Base-by-base conservation (phyloP, 2,797 vertebrate genomes). In the Rhincodon typus region DNA sequence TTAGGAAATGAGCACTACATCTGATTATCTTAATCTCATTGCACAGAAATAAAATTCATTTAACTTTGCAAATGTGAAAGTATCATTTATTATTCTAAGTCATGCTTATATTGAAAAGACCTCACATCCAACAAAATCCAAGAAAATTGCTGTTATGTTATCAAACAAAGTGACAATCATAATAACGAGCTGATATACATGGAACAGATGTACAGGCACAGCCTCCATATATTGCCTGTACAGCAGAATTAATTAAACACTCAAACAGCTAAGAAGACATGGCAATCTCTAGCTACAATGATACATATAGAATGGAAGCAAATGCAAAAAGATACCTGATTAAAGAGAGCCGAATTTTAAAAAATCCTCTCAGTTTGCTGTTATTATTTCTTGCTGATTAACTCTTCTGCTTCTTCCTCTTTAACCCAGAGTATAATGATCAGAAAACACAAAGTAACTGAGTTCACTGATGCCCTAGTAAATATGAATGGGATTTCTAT, bases 1-100 rank as follows among this genome's bases (percentile, higher is more conserved):
- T 42, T 25, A 19, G 82, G 42, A 84, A 84, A 25, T 10, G 42
- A 46, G 42, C 17, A 12, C 8, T 13, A 27, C 62, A 69, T 42
- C 90, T 93, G 90, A 93, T 69, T 69, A 21, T 38, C 62, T 27
- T 69, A 69, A 93, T 93, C n/a, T 69, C 23, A 93, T 67, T 25
- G 90, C 82, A 42, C 21, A 84, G 42, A 46, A 84, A 84, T 84
- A 67, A 93, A 93, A 93, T 21, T 67, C 90, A 38, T 38, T 93
- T 66, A 69, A 93, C 62, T 93, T 69, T 93, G 62, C 69, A 69
- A 69, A 93, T 69, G 38, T 93, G 66, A 69, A 93, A 93, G 62
- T 93, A 93, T 93, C 21, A 93, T 93, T 93, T 93, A 93, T 93
- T 93, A 69, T 93, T 93, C 19, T 93, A 93, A 66, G 90, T 69